These are phyloP conservation scores for Hippasteria phrygiana DNA, from an alignment of 53 echinoderm and acorn worm genomes.

Conservation along the genomic window DNA sequence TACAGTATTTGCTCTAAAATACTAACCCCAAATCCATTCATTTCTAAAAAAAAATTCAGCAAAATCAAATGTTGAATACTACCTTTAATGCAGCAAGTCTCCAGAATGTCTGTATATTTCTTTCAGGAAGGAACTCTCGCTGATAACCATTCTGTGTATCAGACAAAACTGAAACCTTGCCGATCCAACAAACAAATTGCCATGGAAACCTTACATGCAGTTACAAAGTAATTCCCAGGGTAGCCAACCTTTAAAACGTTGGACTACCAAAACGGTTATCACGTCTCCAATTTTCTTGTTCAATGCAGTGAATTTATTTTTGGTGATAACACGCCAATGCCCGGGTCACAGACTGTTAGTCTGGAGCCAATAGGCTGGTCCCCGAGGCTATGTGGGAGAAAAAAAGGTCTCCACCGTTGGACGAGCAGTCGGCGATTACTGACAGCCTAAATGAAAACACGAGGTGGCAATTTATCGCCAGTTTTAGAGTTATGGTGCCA, in stretches of 20 bases:
- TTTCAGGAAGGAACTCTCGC: too few relatives aligned
- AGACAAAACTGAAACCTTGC: neutral
- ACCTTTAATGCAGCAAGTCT: too few relatives aligned
- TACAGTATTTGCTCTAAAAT: too few relatives aligned
- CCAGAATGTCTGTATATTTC: too few relatives aligned
- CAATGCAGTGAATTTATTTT: constrained; percentile 30
- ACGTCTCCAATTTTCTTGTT: neutral
- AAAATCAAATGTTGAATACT: too few relatives aligned
- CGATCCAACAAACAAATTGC: neutral
- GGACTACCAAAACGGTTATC: neutral
- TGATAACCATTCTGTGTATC: too few relatives aligned
- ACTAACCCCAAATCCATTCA: too few relatives aligned
- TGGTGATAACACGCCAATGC: constrained; percentile 20
- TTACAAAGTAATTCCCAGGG: neutral
- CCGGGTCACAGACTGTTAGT: constrained; percentile 36
- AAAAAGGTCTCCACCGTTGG: neutral
- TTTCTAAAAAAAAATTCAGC: too few relatives aligned
- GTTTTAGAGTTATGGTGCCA: neutral
- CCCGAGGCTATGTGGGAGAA: constrained; percentile 28
- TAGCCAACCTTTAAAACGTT: neutral
- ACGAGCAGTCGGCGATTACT: neutral
- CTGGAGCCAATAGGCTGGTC: constrained; percentile 56
- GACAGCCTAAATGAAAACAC: constrained; percentile 13
- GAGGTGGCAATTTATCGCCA: neutral
- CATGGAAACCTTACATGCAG: neutral